phyloP scores from a whole-genome alignment of 2,113 vertebrate genomes.

The Echinops telfairi region DNA sequence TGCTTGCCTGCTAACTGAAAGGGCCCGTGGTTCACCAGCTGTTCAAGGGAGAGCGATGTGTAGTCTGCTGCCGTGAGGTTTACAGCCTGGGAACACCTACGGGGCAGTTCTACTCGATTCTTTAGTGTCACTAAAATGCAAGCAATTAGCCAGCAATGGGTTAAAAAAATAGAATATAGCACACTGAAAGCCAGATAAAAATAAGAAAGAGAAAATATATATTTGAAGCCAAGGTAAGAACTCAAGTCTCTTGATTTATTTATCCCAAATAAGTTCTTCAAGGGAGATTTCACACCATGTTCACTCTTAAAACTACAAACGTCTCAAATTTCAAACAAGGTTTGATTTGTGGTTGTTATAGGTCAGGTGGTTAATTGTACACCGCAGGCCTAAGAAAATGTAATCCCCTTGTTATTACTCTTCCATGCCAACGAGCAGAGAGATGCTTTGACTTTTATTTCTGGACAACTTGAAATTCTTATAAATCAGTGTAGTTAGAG shows the following conservation, averaged over 20 bases:
- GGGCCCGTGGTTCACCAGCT: background rate
- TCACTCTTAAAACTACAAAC: background rate
- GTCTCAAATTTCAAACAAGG: background rate
- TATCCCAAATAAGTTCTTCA: conserved; percentile 41
- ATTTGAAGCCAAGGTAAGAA: background rate
- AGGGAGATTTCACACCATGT: background rate
- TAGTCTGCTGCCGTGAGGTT: too few species aligned
- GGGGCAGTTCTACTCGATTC: background rate
- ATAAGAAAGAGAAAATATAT: conserved; percentile 37
- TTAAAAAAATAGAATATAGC: background rate
- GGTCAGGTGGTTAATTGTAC: background rate
- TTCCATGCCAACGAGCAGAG: background rate
- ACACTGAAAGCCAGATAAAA: background rate
- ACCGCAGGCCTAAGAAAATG: background rate
- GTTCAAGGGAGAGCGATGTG: too few species aligned
- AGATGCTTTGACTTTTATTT: conserved; percentile 8
- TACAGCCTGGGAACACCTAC: too few species aligned
- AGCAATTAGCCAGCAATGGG: background rate
- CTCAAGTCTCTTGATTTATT: background rate
- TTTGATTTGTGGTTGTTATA: background rate
- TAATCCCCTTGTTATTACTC: background rate
- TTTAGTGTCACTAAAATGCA: background rate
- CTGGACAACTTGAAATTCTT: background rate
- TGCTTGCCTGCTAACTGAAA: background rate
- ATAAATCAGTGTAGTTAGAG: background rate